Evolutionary conservation across 1,140 invertebrate genomes (phyloP).

Genomic region (Bicyclus anynana): DNA sequence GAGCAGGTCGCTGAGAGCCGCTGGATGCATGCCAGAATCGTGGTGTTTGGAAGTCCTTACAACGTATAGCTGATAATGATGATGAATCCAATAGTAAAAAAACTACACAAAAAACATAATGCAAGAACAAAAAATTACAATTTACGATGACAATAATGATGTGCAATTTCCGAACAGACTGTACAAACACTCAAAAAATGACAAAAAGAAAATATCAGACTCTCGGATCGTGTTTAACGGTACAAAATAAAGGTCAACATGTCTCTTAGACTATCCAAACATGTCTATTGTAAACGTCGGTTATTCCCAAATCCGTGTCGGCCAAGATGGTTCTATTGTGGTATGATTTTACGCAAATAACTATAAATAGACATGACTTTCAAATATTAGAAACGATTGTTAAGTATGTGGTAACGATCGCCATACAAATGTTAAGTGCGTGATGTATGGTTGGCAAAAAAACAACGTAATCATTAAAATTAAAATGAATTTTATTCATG

Average conservation of each 20-base stretch:
- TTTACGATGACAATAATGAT: background rate
- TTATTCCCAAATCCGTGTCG: constrained; percentile 19
- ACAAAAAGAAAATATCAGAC: background rate
- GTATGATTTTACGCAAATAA: constrained; percentile 19
- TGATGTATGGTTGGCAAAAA: background rate
- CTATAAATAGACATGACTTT: constrained; percentile 21
- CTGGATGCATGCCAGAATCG: too few relatives aligned
- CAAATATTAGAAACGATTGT: constrained; percentile 18
- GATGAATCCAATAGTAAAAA: too few relatives aligned
- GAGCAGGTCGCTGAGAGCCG: too few relatives aligned
- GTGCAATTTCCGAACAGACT: background rate
- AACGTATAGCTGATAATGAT: too few relatives aligned
- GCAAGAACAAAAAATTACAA: too few relatives aligned
- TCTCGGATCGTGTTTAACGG: constrained; percentile 1
- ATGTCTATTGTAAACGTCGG: constrained; percentile 12
- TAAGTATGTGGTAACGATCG: constrained; percentile 13
- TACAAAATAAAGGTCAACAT: constrained; percentile 20
- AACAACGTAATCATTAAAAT: background rate
- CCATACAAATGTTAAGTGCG: background rate
- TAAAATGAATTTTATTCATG: too few relatives aligned
- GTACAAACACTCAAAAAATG: background rate
- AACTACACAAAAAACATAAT: too few relatives aligned
- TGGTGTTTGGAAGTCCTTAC: too few relatives aligned
- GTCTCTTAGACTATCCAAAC: constrained; percentile 19
- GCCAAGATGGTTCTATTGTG: constrained; percentile 13